Conservation (phyloP, 1,140 invertebrate species). For the Aphelenchoides fujianensis region DNA sequence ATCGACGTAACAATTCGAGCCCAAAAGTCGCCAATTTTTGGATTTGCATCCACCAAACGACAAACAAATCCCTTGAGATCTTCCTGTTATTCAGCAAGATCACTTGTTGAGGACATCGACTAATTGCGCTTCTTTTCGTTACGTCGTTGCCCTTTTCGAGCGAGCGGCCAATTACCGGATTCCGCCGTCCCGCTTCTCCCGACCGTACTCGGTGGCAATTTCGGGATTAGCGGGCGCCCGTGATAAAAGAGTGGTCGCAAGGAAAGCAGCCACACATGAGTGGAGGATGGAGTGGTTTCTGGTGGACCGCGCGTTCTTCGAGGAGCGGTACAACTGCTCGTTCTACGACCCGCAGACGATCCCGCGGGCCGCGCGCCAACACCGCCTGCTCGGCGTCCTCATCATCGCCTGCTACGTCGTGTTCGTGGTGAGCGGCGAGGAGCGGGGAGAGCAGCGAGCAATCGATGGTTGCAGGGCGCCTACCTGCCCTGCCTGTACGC, state of each 20-base stretch:
- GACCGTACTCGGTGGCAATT: not conserved
- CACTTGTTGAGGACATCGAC: too few species aligned
- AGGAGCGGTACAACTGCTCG: conserved; percentile 40
- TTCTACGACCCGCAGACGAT: conserved; percentile 29
- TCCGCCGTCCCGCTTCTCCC: too few species aligned
- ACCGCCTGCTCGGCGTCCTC: conserved; percentile 26
- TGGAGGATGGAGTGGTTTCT: conserved; percentile 29
- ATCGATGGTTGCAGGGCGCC: too few species aligned
- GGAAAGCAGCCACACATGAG: not conserved
- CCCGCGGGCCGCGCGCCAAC: conserved; percentile 33
- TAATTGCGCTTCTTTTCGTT: not conserved
- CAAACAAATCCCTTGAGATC: too few species aligned
- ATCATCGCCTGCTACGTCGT: conserved; percentile 20
- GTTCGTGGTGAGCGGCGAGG: conserved; percentile 9
- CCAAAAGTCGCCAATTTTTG: too few species aligned
- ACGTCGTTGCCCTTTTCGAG: not conserved
- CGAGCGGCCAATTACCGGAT: not conserved
- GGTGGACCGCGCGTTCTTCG: conserved; percentile 21
- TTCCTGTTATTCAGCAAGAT: too few species aligned
- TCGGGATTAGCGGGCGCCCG: not conserved
- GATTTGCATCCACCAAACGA: too few species aligned
- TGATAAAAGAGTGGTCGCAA: not conserved
- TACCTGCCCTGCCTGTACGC: conserved; percentile 1
- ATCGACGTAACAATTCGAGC: too few species aligned
- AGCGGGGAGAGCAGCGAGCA: too few species aligned